These are phyloP conservation scores for Acanthosepion pharaonis DNA, from an alignment of 2,888 invertebrate genomes.

Conservation along the genomic window DNA sequence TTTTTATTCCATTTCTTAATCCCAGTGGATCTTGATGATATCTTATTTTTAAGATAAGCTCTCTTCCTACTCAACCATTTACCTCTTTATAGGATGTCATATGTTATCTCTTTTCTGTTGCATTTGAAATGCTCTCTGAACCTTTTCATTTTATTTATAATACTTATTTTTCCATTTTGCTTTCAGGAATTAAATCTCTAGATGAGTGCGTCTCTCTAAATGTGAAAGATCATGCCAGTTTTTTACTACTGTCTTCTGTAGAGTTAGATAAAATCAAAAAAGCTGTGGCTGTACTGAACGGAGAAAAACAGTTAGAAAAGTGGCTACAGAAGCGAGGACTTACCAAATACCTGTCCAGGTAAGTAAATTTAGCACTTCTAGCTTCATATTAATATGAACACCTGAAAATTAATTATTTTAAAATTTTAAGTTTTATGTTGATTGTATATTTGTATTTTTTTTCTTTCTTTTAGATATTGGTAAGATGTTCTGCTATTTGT, in stretches of 20 bases:
- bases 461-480: too few relatives aligned
- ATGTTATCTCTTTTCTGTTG: neutral
- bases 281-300: neutral
- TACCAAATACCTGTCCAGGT: constrained; percentile 38
- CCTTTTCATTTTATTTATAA: neutral
- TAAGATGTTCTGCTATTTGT: too few relatives aligned
- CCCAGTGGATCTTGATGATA: neutral
- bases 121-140: neutral
- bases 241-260: neutral
- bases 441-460: too few relatives aligned
- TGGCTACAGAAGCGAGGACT: constrained; percentile 39
- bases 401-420: too few relatives aligned
- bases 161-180: neutral
- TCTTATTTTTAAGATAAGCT: constrained; percentile 4
- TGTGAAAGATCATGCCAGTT: constrained; percentile 38
- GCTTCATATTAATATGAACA: neutral
- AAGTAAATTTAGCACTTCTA: neutral
- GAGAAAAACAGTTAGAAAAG: constrained; percentile 37
- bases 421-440: too few relatives aligned
- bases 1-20: neutral
- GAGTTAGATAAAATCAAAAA: constrained; percentile 38
- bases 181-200: constrained; percentile 1
- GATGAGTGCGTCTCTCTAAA: neutral
- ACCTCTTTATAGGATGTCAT: neutral
- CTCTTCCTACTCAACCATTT: neutral